phyloP scores from a whole-genome alignment of 2,888 invertebrate species.

The Alitta virens region DNA sequence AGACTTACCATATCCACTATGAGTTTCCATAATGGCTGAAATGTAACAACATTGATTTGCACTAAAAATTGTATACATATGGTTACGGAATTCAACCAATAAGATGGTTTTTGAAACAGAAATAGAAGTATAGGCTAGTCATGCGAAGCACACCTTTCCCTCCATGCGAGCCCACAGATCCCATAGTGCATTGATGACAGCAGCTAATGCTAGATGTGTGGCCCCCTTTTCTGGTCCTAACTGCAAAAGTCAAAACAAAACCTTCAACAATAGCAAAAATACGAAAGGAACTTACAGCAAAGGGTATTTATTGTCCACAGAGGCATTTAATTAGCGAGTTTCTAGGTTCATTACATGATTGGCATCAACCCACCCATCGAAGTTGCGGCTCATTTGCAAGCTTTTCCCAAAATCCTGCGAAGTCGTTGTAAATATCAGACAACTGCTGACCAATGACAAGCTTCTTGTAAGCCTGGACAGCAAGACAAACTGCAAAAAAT shows the following conservation, averaged over 20 bases:
- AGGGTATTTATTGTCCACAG: too few species aligned
- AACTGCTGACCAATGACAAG: slow-evolving; percentile 70
- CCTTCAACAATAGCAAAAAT: too few species aligned
- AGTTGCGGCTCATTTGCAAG: slow-evolving; percentile 85
- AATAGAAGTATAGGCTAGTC: too few species aligned
- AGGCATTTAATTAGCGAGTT: too few species aligned
- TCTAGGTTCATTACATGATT: too few species aligned
- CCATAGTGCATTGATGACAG: slow-evolving; percentile 87
- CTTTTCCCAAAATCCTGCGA: slow-evolving; percentile 75
- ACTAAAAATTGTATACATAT: background rate
- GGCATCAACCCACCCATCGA: slow-evolving; percentile 78
- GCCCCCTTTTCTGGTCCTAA: slow-evolving; percentile 90
- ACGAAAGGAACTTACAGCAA: too few species aligned
- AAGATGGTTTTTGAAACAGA: too few species aligned
- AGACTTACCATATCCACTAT: slow-evolving; percentile 68
- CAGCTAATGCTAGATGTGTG: slow-evolving; percentile 81
- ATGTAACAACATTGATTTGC: background rate
- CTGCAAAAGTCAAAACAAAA: slow-evolving; percentile 55
- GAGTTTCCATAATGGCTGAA: slow-evolving; percentile 77
- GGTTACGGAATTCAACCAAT: too few species aligned
- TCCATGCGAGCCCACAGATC: slow-evolving; percentile 85
- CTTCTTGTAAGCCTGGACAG: slow-evolving; percentile 70
- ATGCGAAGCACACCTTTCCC: slow-evolving; percentile 61
- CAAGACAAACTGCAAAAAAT: slow-evolving; percentile 66
- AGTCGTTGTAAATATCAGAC: slow-evolving; percentile 73